Conservation (phyloP, 2,888 invertebrate species). For the Tiliacea aurago region DNA sequence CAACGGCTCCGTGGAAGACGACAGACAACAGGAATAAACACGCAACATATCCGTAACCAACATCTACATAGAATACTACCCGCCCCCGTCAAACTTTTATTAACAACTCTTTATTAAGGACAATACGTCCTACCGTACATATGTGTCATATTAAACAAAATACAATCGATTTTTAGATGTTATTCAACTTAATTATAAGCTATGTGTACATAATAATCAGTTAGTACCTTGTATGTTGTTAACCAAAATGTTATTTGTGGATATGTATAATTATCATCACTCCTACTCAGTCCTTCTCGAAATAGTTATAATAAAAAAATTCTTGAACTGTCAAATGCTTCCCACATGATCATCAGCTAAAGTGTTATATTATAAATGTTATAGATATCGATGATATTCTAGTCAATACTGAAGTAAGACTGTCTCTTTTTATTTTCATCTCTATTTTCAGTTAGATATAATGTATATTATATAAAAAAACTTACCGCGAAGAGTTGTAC, state of each 20-base stretch:
- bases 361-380: constrained; percentile 59
- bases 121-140: constrained; percentile 67
- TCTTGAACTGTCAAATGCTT: constrained; percentile 50
- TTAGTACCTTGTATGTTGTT: constrained; percentile 80
- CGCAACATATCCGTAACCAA: constrained; percentile 71
- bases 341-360: constrained; percentile 29
- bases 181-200: constrained; percentile 81
- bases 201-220: constrained; percentile 87
- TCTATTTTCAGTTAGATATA: constrained; percentile 58
- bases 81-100: constrained; percentile 78
- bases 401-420: constrained; percentile 79
- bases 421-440: constrained; percentile 70
- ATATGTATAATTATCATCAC: constrained; percentile 42
- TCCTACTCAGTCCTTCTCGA: constrained; percentile 39
- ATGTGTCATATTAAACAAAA: constrained; percentile 74
- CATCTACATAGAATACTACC: constrained; percentile 71
- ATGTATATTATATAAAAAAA: constrained; percentile 46
- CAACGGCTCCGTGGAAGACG: constrained; percentile 83
- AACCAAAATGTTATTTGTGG: constrained; percentile 65
- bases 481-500: constrained; percentile 83
- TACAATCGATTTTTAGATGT: constrained; percentile 82
- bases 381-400: constrained; percentile 69
- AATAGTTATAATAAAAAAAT: constrained; percentile 66
- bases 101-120: constrained; percentile 61
- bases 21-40: constrained; percentile 85